Evolutionary conservation across 2,888 invertebrate genomes (phyloP).

Genomic region (Tryphoninae sp.): DNA sequence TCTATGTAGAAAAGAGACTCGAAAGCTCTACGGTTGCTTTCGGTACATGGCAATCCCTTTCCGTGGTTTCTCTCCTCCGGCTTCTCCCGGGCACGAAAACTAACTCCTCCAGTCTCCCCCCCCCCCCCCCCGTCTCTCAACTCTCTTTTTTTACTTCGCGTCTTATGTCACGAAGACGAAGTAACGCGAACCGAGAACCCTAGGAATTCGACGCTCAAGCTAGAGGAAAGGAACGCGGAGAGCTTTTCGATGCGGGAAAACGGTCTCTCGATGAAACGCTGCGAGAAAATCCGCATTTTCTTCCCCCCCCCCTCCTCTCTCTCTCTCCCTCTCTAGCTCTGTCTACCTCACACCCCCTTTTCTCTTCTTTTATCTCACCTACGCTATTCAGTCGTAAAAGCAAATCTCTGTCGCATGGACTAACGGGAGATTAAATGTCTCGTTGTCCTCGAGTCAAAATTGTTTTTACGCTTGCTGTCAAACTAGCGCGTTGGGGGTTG

Average conservation of each 20-base stretch:
- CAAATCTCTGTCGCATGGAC: conserved; percentile 37
- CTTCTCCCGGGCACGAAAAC: conserved; percentile 10
- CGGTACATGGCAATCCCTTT: conserved; percentile 50
- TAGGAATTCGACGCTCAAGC: conserved; percentile 36
- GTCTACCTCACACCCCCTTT: not conserved
- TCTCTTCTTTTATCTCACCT: conserved; percentile 6
- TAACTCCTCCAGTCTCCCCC: not conserved
- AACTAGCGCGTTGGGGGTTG: not conserved
- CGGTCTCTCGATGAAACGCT: conserved; percentile 38
- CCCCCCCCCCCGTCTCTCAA: not conserved
- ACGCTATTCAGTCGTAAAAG: conserved; percentile 27
- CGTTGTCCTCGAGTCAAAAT: conserved; percentile 3
- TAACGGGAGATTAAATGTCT: conserved; percentile 37
- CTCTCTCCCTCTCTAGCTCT: conserved; percentile 5
- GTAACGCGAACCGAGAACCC: conserved; percentile 24
- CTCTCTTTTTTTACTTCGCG: not conserved
- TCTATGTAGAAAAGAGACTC: conserved; percentile 36
- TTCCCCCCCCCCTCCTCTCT: not conserved
- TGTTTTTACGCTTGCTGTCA: not conserved
- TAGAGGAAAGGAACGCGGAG: not conserved
- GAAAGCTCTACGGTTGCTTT: conserved; percentile 35
- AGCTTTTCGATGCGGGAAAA: conserved; percentile 47
- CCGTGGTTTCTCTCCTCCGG: conserved; percentile 50
- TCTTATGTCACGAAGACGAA: conserved; percentile 30
- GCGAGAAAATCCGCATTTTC: conserved; percentile 33